phyloP scores from a whole-genome alignment of 2,888 invertebrate species.

The Oithona nana region DNA sequence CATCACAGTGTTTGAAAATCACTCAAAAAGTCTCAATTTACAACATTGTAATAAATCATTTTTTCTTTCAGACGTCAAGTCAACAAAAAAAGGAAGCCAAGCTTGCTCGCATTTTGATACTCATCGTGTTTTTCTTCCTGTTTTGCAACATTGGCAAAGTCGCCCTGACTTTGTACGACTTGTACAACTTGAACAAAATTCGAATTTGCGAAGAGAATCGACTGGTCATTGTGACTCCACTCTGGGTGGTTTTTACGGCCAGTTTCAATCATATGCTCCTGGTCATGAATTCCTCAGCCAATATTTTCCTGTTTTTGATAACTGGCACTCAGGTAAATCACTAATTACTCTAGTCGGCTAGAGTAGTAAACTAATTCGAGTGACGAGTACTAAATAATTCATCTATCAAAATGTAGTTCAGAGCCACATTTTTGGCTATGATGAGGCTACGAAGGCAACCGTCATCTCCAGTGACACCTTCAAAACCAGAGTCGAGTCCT shows the following conservation, averaged over 20 bases:
- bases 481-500: too few species aligned
- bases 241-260: not conserved
- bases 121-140: slow-evolving; percentile 10
- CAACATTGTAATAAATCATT: too few species aligned
- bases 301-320: slow-evolving; percentile 4
- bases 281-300: slow-evolving; percentile 11
- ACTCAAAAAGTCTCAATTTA: not conserved
- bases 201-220: not conserved
- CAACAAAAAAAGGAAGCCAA: slow-evolving; percentile 10
- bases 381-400: too few species aligned
- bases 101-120: slow-evolving; percentile 8
- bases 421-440: slow-evolving; percentile 9
- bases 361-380: too few species aligned
- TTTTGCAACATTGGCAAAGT: slow-evolving; percentile 14
- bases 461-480: not conserved
- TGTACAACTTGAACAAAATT: slow-evolving; percentile 2
- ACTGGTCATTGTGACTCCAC: not conserved
- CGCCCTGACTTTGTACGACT: slow-evolving; percentile 3
- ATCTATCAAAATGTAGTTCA: not conserved
- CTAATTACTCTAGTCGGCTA: too few species aligned
- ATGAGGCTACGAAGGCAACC: slow-evolving; percentile 1
- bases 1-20: too few species aligned
- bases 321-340: slow-evolving; percentile 3
- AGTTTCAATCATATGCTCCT: slow-evolving; percentile 5
- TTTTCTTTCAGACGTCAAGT: slow-evolving; percentile 3